A percentile compares a stretch with the other conserved stretches of the same genome.
phyloP scores from a whole-genome alignment of 1,140 invertebrate genomes.

The Chlorops oryzae region DNA sequence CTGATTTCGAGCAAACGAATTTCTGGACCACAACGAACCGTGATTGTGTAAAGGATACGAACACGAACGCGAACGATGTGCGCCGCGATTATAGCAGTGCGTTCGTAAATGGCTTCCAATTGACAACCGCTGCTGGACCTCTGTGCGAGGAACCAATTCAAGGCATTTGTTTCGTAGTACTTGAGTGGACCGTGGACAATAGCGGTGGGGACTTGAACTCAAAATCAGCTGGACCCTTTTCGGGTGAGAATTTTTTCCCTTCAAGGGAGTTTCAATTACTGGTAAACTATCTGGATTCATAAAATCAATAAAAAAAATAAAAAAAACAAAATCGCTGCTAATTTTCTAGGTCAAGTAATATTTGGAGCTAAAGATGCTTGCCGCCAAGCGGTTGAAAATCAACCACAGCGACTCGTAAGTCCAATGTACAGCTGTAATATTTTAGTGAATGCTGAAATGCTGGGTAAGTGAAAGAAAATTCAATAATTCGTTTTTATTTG shows the following conservation, averaged over 20 bases:
- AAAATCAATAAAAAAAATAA: too few relatives aligned
- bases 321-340: background rate
- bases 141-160: slow-evolving; percentile 94
- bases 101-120: slow-evolving; percentile 91
- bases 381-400: slow-evolving; percentile 78
- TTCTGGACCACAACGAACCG: slow-evolving; percentile 26
- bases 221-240: slow-evolving; percentile 52
- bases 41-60: slow-evolving; percentile 21
- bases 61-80: slow-evolving; percentile 37
- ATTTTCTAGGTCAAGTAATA: slow-evolving; percentile 76
- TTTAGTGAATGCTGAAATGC: slow-evolving; percentile 83
- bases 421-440: slow-evolving; percentile 97
- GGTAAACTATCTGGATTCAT: too few relatives aligned
- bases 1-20: slow-evolving; percentile 50
- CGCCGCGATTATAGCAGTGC: slow-evolving; percentile 65
- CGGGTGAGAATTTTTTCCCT: slow-evolving; percentile 44
- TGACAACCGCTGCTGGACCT: slow-evolving; percentile 82
- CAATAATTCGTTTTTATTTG: background rate
- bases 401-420: slow-evolving; percentile 85
- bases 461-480: slow-evolving; percentile 64
- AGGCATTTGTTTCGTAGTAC: slow-evolving; percentile 85
- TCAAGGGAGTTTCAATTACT: background rate
- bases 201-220: slow-evolving; percentile 48
- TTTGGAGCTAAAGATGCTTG: slow-evolving; percentile 86
- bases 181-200: slow-evolving; percentile 66